phyloP scores from a whole-genome alignment of 2,888 invertebrate genomes.

The Eupithecia subfuscata region DNA sequence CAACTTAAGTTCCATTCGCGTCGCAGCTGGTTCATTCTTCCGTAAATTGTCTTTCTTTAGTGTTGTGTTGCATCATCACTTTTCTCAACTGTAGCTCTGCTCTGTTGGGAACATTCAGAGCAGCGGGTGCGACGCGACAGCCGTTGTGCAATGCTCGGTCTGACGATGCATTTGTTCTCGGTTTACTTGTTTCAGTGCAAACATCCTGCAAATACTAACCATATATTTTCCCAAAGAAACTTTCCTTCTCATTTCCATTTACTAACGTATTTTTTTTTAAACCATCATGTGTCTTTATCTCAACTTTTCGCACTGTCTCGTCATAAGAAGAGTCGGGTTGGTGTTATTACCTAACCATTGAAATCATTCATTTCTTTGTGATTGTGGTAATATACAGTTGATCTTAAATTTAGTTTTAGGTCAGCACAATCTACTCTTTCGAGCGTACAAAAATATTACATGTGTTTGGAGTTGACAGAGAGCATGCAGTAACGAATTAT shows the following conservation, averaged over 20 bases:
- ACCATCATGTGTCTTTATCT: no score
- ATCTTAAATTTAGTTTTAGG: no score
- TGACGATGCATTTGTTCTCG: slow-evolving; percentile 54
- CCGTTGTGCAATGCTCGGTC: slow-evolving; percentile 54
- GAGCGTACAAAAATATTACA: no score
- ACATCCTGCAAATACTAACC: slow-evolving; percentile 22
- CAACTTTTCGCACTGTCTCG: no score
- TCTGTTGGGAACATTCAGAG: slow-evolving; percentile 51
- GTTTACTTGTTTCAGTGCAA: slow-evolving; percentile 44
- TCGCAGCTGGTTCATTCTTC: slow-evolving; percentile 58
- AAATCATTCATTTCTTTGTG: no score
- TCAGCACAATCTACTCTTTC: no score
- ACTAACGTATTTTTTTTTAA: background rate
- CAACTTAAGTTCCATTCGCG: slow-evolving; percentile 50
- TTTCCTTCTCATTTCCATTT: background rate
- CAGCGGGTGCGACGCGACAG: slow-evolving; percentile 45
- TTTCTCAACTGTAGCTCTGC: slow-evolving; percentile 54
- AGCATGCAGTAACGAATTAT: no score
- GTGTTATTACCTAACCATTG: no score
- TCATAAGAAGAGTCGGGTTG: no score
- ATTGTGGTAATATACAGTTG: no score
- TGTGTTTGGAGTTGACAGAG: no score
- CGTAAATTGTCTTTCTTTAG: slow-evolving; percentile 59
- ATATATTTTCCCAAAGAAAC: background rate
- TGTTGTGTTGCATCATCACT: slow-evolving; percentile 56